phyloP scores from a whole-genome alignment of 2,888 invertebrate species.

The Teleogryllus oceanicus region DNA sequence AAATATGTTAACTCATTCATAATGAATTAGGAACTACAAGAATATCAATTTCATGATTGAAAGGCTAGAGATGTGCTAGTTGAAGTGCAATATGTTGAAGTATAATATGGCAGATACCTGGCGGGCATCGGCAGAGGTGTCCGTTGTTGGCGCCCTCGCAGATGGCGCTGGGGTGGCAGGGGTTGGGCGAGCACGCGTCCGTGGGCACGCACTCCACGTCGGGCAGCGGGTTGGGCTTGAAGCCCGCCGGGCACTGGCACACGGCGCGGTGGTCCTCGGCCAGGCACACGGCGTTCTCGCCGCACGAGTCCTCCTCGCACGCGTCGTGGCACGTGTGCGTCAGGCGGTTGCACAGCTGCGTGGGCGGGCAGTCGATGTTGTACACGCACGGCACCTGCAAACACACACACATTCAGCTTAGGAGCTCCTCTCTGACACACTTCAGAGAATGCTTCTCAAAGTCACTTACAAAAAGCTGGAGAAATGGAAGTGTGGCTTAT shows the following conservation, averaged over 20 bases:
- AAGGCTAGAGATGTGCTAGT: no score
- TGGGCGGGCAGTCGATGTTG: constrained; percentile 75
- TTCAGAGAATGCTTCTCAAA: no score
- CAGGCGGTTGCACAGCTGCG: constrained; percentile 77
- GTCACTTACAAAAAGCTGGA: no score
- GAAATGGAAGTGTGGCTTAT: no score
- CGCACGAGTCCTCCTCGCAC: constrained; percentile 78
- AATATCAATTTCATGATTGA: no score
- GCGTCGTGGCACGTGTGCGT: constrained; percentile 78
- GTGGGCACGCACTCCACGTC: constrained; percentile 73
- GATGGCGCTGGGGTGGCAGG: constrained; percentile 76
- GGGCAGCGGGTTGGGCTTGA: constrained; percentile 66
- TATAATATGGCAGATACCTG: no score
- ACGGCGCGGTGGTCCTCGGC: constrained; percentile 76
- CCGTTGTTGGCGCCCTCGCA: constrained; percentile 61
- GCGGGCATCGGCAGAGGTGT: constrained; percentile 74
- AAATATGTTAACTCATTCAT: no score
- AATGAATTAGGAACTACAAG: no score
- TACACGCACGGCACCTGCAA: constrained; percentile 76
- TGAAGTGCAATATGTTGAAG: no score
- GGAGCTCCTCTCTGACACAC: no score
- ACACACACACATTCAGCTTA: no score
- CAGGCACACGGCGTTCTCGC: constrained; percentile 82
- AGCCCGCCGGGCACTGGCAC: constrained; percentile 85
- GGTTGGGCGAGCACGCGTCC: constrained; percentile 70